A percentile compares a stretch with the other conserved stretches of the same genome.
Conservation (phyloP, 2,797 vertebrate species). For the Fistularia tabacaria region DNA sequence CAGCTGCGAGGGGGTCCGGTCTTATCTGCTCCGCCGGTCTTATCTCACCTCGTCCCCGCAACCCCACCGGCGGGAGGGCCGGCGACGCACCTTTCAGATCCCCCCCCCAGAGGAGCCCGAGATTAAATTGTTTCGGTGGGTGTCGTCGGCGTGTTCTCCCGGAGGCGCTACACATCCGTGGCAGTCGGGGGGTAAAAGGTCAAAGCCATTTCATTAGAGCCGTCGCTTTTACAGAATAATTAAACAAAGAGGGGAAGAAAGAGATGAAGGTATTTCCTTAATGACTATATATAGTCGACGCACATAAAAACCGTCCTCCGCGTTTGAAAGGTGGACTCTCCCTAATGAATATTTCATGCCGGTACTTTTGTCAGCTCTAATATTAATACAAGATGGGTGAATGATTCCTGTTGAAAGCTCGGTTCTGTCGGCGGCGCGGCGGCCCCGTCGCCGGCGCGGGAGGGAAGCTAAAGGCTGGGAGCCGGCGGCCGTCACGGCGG, state of each 20-base stretch:
- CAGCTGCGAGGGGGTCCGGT: constrained; percentile 54
- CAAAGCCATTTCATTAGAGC: constrained; percentile 26
- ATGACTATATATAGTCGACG: too few species aligned
- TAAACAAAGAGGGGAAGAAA: constrained; percentile 7
- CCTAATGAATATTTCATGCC: constrained; percentile 23
- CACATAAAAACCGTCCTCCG: constrained; percentile 1
- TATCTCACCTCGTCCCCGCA: constrained; percentile 69
- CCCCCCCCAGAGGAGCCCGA: constrained; percentile 41
- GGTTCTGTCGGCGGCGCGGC: too few species aligned
- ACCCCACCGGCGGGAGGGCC: constrained; percentile 64
- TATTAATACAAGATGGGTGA: constrained; percentile 24
- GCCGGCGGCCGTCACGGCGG: constrained; percentile 54
- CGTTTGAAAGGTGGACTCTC: neutral
- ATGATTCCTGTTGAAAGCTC: too few species aligned
- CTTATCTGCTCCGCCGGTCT: constrained; percentile 63
- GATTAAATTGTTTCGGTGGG: constrained; percentile 38
- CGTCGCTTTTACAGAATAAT: constrained; percentile 33
- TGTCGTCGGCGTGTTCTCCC: constrained; percentile 34
- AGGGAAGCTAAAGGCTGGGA: constrained; percentile 44
- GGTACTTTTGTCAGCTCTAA: constrained; percentile 20
- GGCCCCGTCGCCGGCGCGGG: too few species aligned
- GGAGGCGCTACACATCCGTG: constrained; percentile 17
- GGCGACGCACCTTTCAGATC: constrained; percentile 45
- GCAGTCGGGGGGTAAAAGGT: constrained; percentile 26
- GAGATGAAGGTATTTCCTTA: neutral